Evolutionary conservation across 2,888 invertebrate genomes (phyloP), one percentile per base, ranked within the genome.

Genomic region (Heliconius erato): DNA sequence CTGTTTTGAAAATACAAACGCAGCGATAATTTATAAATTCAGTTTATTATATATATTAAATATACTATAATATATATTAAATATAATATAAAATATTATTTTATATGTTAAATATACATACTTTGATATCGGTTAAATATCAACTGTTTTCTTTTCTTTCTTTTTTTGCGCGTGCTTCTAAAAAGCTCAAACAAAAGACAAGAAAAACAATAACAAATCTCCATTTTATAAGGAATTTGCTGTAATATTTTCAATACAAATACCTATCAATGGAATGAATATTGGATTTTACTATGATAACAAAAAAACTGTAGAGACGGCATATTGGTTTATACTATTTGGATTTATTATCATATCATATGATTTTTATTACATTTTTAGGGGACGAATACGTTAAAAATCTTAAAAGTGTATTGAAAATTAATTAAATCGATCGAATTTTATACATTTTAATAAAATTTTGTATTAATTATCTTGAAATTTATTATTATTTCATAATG

Each of bases 211-310:
- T 79, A 68, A 65, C 69, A 80, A 83, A 83, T 79, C 80, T 82
- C 79, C 74, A 81, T 84, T 89, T 87, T 88, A 87, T 88, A 80
- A 86, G 84, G 87, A 88, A 83, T 83, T 83, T 82, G 76, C 72
- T 80, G 85, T 88, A 88, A 89, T 89, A 87, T 91, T 88, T 88
- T 90, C 91, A 91, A 92, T 91, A 91, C 91, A 92, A 93, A 92
- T 92, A 91, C 89, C 89, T 91, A 91, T 91, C 91, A 92, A 88
- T 88, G 90, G 91, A 93, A 93, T 93, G 92, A 93, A 93, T 94
- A 94, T 94, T 93, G 93, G 91, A 94, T 94, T 93, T 92, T 91
- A 92, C 90, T 92, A 92, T 89, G 82, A 84, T 84, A 88, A 92
- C 89, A 91, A 81, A 77, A 88, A 90, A 90, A 82, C 85, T 81